These are phyloP conservation scores for Aphaenogaster floridana DNA, from an alignment of 1,140 invertebrate genomes.

Conservation along the genomic window DNA sequence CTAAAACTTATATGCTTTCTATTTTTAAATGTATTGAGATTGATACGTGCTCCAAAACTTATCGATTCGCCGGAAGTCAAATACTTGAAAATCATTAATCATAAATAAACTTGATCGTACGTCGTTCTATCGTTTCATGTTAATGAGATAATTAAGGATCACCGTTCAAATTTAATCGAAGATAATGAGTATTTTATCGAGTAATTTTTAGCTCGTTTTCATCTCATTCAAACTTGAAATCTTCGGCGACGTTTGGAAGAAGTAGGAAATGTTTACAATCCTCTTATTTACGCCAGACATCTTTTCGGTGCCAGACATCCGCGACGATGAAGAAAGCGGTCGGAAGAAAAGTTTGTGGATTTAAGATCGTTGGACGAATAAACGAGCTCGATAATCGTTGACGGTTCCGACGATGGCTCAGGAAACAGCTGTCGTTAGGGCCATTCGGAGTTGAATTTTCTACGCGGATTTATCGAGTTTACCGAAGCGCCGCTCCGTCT, in stretches of 20 bases:
- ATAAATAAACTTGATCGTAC: neutral
- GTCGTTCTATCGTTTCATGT: neutral
- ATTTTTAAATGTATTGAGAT: neutral
- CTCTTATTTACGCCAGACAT: constrained; percentile 62
- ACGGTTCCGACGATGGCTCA: constrained; percentile 45
- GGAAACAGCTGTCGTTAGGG: constrained; percentile 72
- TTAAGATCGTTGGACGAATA: constrained; percentile 59
- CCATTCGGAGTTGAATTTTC: constrained; percentile 63
- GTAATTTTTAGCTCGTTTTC: constrained; percentile 15
- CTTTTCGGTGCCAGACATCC: constrained; percentile 58
- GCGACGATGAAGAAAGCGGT: constrained; percentile 38
- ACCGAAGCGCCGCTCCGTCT: constrained; percentile 34
- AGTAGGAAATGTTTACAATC: constrained; percentile 45
- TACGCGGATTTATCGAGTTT: constrained; percentile 64
- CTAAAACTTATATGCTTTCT: neutral
- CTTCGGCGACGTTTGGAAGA: neutral
- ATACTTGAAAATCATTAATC: neutral
- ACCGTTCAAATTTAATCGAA: neutral
- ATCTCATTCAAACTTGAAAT: neutral
- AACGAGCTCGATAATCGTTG: constrained; percentile 69
- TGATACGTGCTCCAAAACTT: neutral
- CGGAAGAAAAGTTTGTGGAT: constrained; percentile 66
- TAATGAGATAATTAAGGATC: neutral
- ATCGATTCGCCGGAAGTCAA: neutral
- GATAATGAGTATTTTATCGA: neutral